Evolutionary conservation across 1,140 invertebrate genomes (phyloP).

Genomic region (Meloidogyne hapla): DNA sequence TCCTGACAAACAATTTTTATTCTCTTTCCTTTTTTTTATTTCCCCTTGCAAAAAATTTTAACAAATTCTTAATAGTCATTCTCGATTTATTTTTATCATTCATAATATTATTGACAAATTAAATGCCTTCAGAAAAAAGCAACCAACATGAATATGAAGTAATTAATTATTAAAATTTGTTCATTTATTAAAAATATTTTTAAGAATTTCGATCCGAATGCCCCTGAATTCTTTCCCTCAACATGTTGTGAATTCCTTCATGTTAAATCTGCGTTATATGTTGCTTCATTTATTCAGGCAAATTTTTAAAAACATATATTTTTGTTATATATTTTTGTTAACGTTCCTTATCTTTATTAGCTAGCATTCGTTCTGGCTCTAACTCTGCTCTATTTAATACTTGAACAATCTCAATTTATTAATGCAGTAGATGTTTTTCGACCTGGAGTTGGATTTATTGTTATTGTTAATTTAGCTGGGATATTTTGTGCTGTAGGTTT

Average conservation of each 20-base stretch:
- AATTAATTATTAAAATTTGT: neutral
- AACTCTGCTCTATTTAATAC: slow-evolving; percentile 42
- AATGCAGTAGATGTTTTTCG: slow-evolving; percentile 51
- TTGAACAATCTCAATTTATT: slow-evolving; percentile 51
- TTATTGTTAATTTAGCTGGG: slow-evolving; percentile 43
- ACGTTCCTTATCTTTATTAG: slow-evolving; percentile 29
- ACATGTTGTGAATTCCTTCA: slow-evolving; percentile 55
- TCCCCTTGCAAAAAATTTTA: no score
- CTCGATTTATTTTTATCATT: no score
- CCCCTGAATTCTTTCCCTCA: slow-evolving; percentile 48
- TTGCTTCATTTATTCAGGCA: slow-evolving; percentile 47
- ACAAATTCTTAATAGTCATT: neutral
- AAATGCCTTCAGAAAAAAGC: neutral
- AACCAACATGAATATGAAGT: neutral
- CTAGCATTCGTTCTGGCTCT: slow-evolving; percentile 50
- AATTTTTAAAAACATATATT: neutral
- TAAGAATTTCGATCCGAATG: slow-evolving; percentile 42
- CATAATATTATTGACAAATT: neutral
- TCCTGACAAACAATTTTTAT: slow-evolving; percentile 1
- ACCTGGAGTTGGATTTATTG: slow-evolving; percentile 47
- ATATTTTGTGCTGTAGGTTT: slow-evolving; percentile 47
- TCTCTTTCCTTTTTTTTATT: neutral
- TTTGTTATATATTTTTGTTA: neutral
- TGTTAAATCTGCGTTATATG: slow-evolving; percentile 50
- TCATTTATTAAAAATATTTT: neutral